These are phyloP conservation scores for Craterocephalus amniculus DNA, from an alignment of 2,797 vertebrate genomes.

Conservation along the genomic window DNA sequence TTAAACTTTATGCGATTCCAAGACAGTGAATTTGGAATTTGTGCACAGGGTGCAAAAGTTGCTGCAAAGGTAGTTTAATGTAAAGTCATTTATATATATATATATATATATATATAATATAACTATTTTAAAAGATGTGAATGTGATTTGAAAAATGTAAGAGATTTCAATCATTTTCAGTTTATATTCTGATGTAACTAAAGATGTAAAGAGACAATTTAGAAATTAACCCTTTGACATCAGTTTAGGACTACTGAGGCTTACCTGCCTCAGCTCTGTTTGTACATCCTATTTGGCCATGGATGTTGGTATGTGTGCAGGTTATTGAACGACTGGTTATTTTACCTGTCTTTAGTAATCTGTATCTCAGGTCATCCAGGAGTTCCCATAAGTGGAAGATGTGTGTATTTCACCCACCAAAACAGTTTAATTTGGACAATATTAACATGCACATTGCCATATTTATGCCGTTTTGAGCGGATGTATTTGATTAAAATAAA, in stretches of 20 bases:
- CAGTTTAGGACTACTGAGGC: not conserved
- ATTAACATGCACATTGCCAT: not conserved
- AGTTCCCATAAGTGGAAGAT: not conserved
- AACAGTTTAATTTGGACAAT: not conserved
- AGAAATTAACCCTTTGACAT: not conserved
- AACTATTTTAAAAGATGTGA: not conserved
- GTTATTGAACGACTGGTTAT: slow-evolving; percentile 29
- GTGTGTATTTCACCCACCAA: too few species aligned
- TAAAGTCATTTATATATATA: not conserved
- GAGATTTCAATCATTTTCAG: not conserved
- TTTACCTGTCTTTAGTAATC: slow-evolving; percentile 32
- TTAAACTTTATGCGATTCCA: not conserved
- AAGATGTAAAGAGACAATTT: not conserved
- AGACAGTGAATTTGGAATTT: not conserved
- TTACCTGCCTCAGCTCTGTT: slow-evolving; percentile 27
- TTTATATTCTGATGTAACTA: not conserved
- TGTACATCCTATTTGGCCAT: slow-evolving; percentile 33
- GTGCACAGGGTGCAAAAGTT: not conserved
- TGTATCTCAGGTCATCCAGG: slow-evolving; percentile 42
- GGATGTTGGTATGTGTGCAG: slow-evolving; percentile 38
- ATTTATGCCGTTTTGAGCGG: not conserved
- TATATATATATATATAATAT: too few species aligned
- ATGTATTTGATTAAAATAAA: not conserved
- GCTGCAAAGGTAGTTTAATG: not conserved
- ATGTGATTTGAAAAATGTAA: too few species aligned